Evolutionary conservation across 2,888 invertebrate genomes (phyloP).

Genomic region (Balanococcus diminutus): DNA sequence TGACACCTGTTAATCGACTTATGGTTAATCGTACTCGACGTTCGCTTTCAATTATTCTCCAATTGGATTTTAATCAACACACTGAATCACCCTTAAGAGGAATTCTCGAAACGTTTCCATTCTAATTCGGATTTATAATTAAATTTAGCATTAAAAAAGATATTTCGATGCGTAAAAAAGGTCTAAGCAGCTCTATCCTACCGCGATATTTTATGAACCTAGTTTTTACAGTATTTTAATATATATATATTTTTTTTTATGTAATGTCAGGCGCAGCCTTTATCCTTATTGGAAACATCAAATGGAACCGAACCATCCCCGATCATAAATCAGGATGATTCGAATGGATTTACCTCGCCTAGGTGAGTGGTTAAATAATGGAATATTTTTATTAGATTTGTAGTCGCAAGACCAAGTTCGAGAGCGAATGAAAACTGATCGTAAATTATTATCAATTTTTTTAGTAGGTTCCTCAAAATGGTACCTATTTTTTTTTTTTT

Average conservation of each 20-base stretch:
- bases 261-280: slow-evolving; percentile 59
- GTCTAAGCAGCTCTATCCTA: too few relatives aligned
- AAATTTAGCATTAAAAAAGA: background rate
- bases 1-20: background rate
- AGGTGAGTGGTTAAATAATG: slow-evolving; percentile 36
- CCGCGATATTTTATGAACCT: background rate
- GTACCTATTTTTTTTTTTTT: too few relatives aligned
- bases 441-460: background rate
- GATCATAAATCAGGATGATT: slow-evolving; percentile 58
- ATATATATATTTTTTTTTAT: too few relatives aligned
- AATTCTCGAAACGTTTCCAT: background rate
- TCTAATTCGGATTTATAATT: background rate
- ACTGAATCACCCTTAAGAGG: slow-evolving; percentile 58
- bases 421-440: background rate
- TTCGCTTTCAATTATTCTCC: background rate
- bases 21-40: background rate
- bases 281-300: slow-evolving; percentile 58
- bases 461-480: background rate
- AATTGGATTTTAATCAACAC: slow-evolving; percentile 52
- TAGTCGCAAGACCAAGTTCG: background rate
- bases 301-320: slow-evolving; percentile 59
- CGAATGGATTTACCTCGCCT: slow-evolving; percentile 56
- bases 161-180: background rate
- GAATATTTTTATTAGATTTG: background rate
- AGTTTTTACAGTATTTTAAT: background rate